Evolutionary conservation across 2,888 invertebrate genomes (phyloP), one percentile per base, ranked within the genome.

Genomic region (Andrena camellia): DNA sequence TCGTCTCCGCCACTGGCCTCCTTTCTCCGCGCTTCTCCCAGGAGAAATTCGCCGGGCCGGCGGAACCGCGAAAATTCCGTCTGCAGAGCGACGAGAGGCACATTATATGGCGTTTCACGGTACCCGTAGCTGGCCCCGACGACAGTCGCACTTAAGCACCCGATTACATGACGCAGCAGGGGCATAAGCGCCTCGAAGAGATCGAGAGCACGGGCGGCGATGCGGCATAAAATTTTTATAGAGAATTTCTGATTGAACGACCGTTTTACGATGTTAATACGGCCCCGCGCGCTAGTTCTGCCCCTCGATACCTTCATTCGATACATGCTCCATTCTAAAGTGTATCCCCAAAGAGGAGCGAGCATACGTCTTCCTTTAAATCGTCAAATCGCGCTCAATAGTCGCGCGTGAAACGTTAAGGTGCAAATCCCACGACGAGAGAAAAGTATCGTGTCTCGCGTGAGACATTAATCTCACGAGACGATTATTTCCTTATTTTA

Each of bases 221-320:
- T 50, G 31, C 70, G 79, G 50, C 78, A 73, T 88, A 88, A 87
- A 88, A 80, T 33, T 83, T 87, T 88, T 88, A 88, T 88, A 75
- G 87, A 67, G 59, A 79, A 79, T 73, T 79, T 79, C 79, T 81
- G 87, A 88, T 87, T 78, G 85, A 80, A 87, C 82, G 77, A 73
- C 66, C 75, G 60, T 77, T 88, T 88, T 88, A 88, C 79, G 89
- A 85, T 72, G 70, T 87, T 88, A 88, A 81, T 86, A 60, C 63
- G 60, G 31, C 26, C 35, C 60, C 62, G 42, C 63, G 70, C 33
- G 71, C 23, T 42, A 33, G 10, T 13, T 6, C 33, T 31, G 42
- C 52, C 20, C 42, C 57, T 7, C 29, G 42, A 52, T 20, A 8
- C 23, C 35, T 72, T 50, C 52, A 54, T 64, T 68, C 83, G 57